Conservation (phyloP, 2,888 invertebrate species). For the Pristionchus arcanus region DNA sequence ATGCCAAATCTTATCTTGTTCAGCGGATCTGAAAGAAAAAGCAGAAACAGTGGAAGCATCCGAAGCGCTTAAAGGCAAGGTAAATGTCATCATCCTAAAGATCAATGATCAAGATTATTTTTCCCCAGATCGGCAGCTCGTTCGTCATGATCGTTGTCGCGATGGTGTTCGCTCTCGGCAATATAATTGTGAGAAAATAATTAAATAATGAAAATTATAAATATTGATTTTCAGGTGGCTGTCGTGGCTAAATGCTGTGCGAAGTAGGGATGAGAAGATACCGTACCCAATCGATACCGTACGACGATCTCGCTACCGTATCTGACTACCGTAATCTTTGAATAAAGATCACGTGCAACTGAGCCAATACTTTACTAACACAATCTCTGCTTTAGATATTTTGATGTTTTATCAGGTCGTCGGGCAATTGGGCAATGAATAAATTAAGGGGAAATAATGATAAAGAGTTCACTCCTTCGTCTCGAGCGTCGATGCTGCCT, state of each 20-base stretch:
- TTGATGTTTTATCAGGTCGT: no score
- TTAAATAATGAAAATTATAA: background rate
- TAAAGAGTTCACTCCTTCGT: no score
- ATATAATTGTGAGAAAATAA: background rate
- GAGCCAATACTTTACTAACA: no score
- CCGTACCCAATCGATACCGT: background rate
- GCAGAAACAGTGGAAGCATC: background rate
- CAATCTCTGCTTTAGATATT: no score
- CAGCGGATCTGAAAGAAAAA: no score
- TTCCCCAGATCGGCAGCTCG: background rate
- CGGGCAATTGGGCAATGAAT: no score
- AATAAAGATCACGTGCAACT: background rate
- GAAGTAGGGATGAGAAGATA: background rate
- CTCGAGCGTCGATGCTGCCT: no score
- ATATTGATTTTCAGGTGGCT: background rate
- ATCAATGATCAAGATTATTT: background rate
- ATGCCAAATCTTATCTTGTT: no score
- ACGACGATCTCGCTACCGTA: background rate
- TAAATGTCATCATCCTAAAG: no score
- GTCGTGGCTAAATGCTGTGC: background rate
- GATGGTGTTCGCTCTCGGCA: background rate
- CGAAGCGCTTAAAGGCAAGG: background rate
- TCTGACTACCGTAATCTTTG: background rate
- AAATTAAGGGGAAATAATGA: no score
- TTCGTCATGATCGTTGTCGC: conserved; percentile 1